A percentile compares a stretch with the other conserved stretches of the same genome.
phyloP scores from a whole-genome alignment of 2,113 vertebrate species.

The Pluvialis apricaria region DNA sequence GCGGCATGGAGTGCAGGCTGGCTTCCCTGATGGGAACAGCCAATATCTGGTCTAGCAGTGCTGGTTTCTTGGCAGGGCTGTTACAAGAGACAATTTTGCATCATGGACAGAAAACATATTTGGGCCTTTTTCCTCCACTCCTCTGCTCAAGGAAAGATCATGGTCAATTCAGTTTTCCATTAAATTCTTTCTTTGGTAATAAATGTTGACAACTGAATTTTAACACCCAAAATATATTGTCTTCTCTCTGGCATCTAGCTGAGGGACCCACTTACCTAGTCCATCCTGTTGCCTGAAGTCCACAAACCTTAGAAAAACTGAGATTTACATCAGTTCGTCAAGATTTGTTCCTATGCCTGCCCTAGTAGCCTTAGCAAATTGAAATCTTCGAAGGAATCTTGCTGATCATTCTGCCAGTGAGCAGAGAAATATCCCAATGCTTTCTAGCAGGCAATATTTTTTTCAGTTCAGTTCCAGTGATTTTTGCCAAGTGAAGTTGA shows the following conservation, averaged over 20 bases:
- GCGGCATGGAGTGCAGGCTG: neutral
- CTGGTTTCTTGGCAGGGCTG: neutral
- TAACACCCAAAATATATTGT: neutral
- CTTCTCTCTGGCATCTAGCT: neutral
- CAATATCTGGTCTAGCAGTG: neutral
- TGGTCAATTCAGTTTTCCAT: neutral
- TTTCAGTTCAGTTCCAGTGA: neutral
- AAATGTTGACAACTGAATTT: neutral
- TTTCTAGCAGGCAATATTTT: neutral
- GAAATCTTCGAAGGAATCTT: neutral
- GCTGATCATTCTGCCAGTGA: neutral
- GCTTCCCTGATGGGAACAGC: neutral
- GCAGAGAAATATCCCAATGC: neutral
- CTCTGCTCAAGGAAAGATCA: neutral
- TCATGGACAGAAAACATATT: neutral
- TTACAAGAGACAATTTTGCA: neutral
- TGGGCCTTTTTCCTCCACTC: neutral
- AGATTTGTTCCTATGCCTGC: neutral
- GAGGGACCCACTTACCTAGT: neutral
- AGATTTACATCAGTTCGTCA: neutral
- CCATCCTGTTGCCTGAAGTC: neutral
- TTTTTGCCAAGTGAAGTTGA: neutral
- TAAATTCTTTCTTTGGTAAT: neutral
- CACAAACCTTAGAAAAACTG: neutral
- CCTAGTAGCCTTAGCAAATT: neutral